Base-by-base conservation (phyloP, 1,140 invertebrate genomes). In the Drosophila athabasca region DNA sequence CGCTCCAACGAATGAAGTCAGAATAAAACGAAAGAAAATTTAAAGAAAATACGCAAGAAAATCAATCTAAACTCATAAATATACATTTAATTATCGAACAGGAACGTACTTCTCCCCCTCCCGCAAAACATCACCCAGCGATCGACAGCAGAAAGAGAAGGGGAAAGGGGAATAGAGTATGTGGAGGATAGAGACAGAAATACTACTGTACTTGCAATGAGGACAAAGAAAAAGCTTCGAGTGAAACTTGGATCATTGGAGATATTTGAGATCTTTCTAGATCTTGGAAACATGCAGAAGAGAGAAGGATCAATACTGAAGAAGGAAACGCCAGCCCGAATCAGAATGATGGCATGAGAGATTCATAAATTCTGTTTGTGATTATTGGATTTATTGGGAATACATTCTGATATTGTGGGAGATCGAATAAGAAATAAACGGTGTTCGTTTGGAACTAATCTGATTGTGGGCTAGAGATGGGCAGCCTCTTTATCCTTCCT, bases 121-220 rank as follows among this genome's bases (percentile, higher is more conserved):
- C 48, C 11, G 55, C 26, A 22, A 31, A 17, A 45, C 31, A 58
- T 72, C 17, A 7, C 24, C 17, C n/a, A 49, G 50, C 52, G n/a
- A 35, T 19, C 3, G n/a, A 45, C 29, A 50, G n/a, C 17, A 52
- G 50, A 43, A 22, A 26, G 57, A 43, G 26, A 66, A 9, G 22
- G 9, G 45, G 52, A 9, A 49, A 11, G 45, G 17, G 17, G 17
- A 26, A 24, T 3, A 5, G 24, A 24, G 22, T 24, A 31, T 51
- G 44, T 51, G 24, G n/a, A 44, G 26, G 48, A 35, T 17, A 11
- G 62, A 62, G 48, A 75, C 58, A 57, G 59, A 50, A 71, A 71
- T 64, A 74, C 35, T 39, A 39, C 78, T 88, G 70, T 62, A 65
- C 76, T 75, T 81, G 69, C 53, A 81, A 76, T 77, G 62, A 48